Percentiles rank a stretch among this genome's conserved stretches.
Conservation (phyloP, 1,140 invertebrate species). For the Musca domestica region DNA sequence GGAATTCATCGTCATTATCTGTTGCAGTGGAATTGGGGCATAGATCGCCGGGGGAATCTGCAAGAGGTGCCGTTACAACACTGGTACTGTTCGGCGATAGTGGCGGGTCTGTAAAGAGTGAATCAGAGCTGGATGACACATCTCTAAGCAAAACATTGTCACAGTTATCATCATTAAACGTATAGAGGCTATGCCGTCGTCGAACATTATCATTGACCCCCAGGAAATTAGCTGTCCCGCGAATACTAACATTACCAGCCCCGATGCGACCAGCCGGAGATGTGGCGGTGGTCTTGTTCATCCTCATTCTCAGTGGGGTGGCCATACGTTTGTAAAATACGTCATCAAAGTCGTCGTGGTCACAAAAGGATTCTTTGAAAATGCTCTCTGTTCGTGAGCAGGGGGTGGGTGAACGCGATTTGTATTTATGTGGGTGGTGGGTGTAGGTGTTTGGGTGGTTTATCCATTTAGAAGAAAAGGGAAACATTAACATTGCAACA, state of each 20-base stretch:
- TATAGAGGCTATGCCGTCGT: background rate
- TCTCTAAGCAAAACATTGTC: constrained; percentile 40
- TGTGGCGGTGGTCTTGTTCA: background rate
- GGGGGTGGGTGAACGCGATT: too few species aligned
- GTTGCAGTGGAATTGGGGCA: background rate
- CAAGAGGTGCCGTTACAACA: constrained; percentile 57
- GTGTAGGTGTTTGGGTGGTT: too few species aligned
- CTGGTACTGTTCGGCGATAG: constrained; percentile 59
- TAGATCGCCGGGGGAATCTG: constrained; percentile 50
- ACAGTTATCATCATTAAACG: constrained; percentile 27
- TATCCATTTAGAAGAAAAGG: too few species aligned
- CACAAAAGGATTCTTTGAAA: background rate
- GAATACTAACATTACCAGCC: background rate
- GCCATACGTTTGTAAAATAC: constrained; percentile 13
- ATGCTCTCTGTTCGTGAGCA: background rate
- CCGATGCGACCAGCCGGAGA: background rate
- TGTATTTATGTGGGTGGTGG: too few species aligned
- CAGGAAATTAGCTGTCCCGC: too few species aligned
- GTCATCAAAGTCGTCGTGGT: constrained; percentile 16
- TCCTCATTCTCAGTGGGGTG: constrained; percentile 8
- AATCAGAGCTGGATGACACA: constrained; percentile 65
- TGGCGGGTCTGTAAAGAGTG: constrained; percentile 71
- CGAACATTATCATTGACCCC: too few species aligned
- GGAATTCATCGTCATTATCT: background rate
- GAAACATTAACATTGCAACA: too few species aligned